Evolutionary conservation across 2,113 vertebrate species (phyloP).

Genomic region (Gasterosteus aculeatus): DNA sequence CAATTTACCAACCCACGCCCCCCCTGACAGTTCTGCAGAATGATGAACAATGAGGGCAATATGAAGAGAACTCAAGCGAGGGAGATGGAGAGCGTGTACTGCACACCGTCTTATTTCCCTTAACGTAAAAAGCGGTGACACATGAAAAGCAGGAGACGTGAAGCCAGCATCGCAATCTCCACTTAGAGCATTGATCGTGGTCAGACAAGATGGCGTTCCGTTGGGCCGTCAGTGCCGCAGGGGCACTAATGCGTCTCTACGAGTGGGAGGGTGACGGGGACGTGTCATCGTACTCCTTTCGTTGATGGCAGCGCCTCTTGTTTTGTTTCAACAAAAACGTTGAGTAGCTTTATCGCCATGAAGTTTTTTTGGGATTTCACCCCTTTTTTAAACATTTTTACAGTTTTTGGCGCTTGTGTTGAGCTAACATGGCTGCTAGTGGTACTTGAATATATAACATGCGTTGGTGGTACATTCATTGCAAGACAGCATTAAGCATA

Average conservation of each 20-base stretch:
- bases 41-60: conserved; percentile 42
- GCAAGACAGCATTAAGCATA: neutral
- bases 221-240: conserved; percentile 27
- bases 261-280: conserved; percentile 16
- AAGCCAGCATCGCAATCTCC: conserved; percentile 39
- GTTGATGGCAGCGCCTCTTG: neutral
- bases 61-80: neutral
- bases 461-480: neutral
- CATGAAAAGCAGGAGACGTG: conserved; percentile 44
- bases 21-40: conserved; percentile 32
- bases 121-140: conserved; percentile 51
- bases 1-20: conserved; percentile 26
- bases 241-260: conserved; percentile 32
- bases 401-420: neutral
- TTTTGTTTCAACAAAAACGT: neutral
- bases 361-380: no score
- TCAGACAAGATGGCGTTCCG: conserved; percentile 22
- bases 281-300: neutral
- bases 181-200: conserved; percentile 46
- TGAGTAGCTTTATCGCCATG: neutral
- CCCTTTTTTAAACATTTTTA: neutral
- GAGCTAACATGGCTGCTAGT: neutral
- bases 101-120: conserved; percentile 7
- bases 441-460: neutral
- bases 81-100: conserved; percentile 15